Conservation (phyloP, 2,797 vertebrate genomes). For the Syncerus caffer region DNA sequence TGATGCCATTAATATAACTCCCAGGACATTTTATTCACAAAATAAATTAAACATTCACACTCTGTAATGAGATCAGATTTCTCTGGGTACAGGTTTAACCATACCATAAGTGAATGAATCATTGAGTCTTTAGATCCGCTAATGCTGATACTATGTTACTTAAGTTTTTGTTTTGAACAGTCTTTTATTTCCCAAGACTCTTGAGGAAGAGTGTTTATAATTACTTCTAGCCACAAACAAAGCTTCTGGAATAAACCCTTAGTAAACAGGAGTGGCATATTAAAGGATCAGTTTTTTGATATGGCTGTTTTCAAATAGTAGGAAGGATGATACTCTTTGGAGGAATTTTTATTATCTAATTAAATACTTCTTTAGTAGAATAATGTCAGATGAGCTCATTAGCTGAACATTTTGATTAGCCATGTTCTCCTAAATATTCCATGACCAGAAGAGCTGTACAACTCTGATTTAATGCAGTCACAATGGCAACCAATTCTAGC, state of each 20-base stretch:
- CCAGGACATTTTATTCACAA: conserved; percentile 19
- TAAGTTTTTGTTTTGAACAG: conserved; percentile 36
- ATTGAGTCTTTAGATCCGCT: conserved; percentile 43
- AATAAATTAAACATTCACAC: conserved; percentile 48
- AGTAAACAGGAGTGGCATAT: conserved; percentile 51
- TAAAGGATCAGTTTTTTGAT: conserved; percentile 55
- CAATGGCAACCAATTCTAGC: conserved; percentile 13
- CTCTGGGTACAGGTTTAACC: conserved; percentile 40
- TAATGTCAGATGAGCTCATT: conserved; percentile 32
- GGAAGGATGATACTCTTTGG: conserved; percentile 41
- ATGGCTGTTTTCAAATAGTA: conserved; percentile 43
- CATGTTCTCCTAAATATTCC: conserved; percentile 25
- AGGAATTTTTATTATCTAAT: conserved; percentile 53
- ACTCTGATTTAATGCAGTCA: conserved; percentile 27
- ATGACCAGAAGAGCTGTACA: conserved; percentile 9
- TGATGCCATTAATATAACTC: conserved; percentile 27
- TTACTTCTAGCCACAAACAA: conserved; percentile 45
- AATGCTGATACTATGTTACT: conserved; percentile 26
- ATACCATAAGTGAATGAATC: conserved; percentile 35
- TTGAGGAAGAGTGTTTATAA: conserved; percentile 54
- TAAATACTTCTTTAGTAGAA: conserved; percentile 7
- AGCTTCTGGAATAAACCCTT: conserved; percentile 51
- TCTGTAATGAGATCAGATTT: conserved; percentile 60
- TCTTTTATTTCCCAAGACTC: conserved; percentile 43
- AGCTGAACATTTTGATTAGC: conserved; percentile 35